Evolutionary conservation across 2,113 vertebrate species (phyloP).

Genomic region (Hippolais icterina): DNA sequence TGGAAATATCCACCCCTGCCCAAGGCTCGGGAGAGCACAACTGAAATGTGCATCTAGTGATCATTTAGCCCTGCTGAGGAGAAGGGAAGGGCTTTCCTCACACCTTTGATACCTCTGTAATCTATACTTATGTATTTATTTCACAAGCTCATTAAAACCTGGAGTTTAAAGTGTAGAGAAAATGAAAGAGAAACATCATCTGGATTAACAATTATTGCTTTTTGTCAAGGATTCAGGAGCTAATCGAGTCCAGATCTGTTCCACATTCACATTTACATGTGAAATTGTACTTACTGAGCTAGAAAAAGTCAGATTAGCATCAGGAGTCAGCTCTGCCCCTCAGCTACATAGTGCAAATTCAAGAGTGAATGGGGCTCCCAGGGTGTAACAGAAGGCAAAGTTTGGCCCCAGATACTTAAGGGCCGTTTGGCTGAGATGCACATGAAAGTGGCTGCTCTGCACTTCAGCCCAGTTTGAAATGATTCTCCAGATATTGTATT

Average conservation of each 20-base stretch:
- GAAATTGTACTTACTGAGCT: slow-evolving; percentile 10
- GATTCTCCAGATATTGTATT: background rate
- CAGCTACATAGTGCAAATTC: background rate
- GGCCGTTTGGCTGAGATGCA: background rate
- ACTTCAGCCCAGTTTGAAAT: background rate
- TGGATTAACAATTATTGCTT: slow-evolving; percentile 61
- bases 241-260: slow-evolving; percentile 61
- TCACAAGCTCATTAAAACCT: slow-evolving; percentile 24
- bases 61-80: background rate
- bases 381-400: background rate
- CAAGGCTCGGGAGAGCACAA: background rate
- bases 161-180: background rate
- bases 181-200: slow-evolving; percentile 38
- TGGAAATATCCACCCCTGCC: slow-evolving; percentile 41
- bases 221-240: slow-evolving; percentile 43
- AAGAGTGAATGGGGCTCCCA: background rate
- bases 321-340: background rate
- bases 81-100: slow-evolving; percentile 11
- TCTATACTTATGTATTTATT: background rate
- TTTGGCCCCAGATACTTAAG: background rate
- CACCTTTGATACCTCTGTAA: background rate
- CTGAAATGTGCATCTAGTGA: background rate
- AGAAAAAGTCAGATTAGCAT: slow-evolving; percentile 30
- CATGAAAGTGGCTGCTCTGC: background rate
- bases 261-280: slow-evolving; percentile 49